phyloP scores from a whole-genome alignment of 2,888 invertebrate genomes.

The Hydraecia micacea region DNA sequence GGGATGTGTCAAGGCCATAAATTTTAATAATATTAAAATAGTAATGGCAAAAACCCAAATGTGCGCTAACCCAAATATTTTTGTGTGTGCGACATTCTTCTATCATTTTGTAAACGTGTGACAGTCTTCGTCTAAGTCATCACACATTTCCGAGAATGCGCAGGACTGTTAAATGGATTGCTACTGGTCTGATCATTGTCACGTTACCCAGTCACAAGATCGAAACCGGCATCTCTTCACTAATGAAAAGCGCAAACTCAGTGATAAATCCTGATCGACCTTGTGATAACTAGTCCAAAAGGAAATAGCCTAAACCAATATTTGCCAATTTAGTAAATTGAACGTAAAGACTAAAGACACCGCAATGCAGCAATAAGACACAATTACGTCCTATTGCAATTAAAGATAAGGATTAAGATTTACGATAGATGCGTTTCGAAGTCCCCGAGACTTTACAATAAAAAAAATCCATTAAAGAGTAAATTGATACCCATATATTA shows the following conservation, averaged over 20 bases:
- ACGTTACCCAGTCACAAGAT: slow-evolving; percentile 6
- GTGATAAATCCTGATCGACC: slow-evolving; percentile 25
- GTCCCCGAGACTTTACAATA: neutral
- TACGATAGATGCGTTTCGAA: slow-evolving; percentile 10
- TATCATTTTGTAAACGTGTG: neutral
- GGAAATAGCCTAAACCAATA: slow-evolving; percentile 30
- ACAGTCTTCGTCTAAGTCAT: neutral
- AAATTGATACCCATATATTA: neutral
- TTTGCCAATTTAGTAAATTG: slow-evolving; percentile 55
- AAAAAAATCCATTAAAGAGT: slow-evolving; percentile 6
- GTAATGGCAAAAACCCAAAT: neutral
- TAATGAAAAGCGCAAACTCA: slow-evolving; percentile 33
- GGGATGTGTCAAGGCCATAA: slow-evolving; percentile 1
- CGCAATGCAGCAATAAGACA: slow-evolving; percentile 19
- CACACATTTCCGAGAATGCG: slow-evolving; percentile 12
- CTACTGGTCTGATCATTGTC: neutral
- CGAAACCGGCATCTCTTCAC: neutral
- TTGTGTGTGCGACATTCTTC: neutral
- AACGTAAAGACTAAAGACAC: slow-evolving; percentile 34
- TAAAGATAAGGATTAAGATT: slow-evolving; percentile 15
- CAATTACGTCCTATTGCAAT: slow-evolving; percentile 43
- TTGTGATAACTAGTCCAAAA: slow-evolving; percentile 42
- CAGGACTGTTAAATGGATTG: neutral
- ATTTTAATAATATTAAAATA: slow-evolving; percentile 6
- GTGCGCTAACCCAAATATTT: neutral